A percentile compares a stretch with the other conserved stretches of the same genome.
Conservation (phyloP, 2,797 vertebrate species). For the Macropodus opercularis region DNA sequence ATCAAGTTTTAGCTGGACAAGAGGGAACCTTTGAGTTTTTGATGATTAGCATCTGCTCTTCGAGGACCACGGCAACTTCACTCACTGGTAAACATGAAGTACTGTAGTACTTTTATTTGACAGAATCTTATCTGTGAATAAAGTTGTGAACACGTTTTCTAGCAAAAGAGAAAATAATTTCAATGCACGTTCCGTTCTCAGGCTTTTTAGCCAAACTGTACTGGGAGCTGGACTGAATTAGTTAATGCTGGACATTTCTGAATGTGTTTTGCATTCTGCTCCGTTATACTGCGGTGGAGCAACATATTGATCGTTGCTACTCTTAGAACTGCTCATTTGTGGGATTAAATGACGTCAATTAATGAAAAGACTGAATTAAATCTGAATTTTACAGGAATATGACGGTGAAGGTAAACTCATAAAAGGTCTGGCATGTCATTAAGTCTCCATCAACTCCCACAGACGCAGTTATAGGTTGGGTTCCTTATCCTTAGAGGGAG, state of each 20-base stretch:
- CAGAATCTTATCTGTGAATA: too few species aligned
- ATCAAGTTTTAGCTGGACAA: too few species aligned
- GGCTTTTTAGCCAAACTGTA: too few species aligned
- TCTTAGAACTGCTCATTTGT: not conserved
- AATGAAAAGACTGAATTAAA: not conserved
- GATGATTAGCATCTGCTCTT: too few species aligned
- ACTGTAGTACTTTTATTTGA: too few species aligned
- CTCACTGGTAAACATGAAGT: too few species aligned
- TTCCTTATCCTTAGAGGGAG: conserved; percentile 31
- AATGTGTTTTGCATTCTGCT: not conserved
- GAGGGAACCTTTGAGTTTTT: too few species aligned
- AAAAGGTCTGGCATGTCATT: conserved; percentile 44
- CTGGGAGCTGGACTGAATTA: not conserved
- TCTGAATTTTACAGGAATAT: not conserved
- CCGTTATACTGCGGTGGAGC: not conserved
- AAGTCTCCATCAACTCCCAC: conserved; percentile 40
- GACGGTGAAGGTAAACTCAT: conserved; percentile 21
- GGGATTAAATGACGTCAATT: conserved; percentile 1
- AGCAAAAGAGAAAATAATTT: too few species aligned
- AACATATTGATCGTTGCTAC: not conserved
- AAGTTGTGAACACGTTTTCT: too few species aligned
- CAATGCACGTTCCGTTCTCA: too few species aligned
- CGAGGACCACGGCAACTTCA: too few species aligned
- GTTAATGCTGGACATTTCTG: not conserved
- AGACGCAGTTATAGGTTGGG: conserved; percentile 12